Percentiles rank a stretch among this genome's conserved stretches.
These are phyloP conservation scores for Physeter macrocephalus DNA, from an alignment of 2,113 vertebrate genomes.

Conservation along the genomic window DNA sequence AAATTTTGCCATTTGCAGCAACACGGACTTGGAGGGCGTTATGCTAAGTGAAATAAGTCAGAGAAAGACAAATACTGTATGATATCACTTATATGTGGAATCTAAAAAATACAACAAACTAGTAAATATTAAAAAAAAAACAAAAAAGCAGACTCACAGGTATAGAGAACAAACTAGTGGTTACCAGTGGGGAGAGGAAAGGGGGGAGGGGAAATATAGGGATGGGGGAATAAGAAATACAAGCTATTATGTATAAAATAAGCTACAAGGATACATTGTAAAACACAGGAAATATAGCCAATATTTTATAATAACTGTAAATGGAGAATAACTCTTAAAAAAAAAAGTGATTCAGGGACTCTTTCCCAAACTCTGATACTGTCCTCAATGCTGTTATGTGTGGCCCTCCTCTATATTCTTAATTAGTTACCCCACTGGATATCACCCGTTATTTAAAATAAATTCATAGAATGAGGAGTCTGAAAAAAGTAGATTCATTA, in stretches of 20 bases:
- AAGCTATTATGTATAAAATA: not conserved
- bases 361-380: not conserved
- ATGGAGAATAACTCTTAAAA: not conserved
- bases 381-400: not conserved
- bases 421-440: not conserved
- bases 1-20: not conserved
- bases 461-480: not conserved
- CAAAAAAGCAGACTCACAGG: not conserved
- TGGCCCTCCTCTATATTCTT: not conserved
- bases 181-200: not conserved
- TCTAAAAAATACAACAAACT: not conserved
- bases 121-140: not conserved
- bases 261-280: not conserved
- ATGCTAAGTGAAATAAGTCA: no score
- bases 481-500: not conserved
- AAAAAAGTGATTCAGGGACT: not conserved
- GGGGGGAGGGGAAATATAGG: no score
- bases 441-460: not conserved
- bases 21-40: not conserved
- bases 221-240: no score
- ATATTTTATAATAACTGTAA: not conserved
- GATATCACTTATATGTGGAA: not conserved
- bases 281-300: not conserved
- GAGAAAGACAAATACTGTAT: not conserved
- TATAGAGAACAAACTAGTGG: not conserved